Conservation (phyloP, 92 coral and sea anemone genomes). For the Pocillopora grandis region DNA sequence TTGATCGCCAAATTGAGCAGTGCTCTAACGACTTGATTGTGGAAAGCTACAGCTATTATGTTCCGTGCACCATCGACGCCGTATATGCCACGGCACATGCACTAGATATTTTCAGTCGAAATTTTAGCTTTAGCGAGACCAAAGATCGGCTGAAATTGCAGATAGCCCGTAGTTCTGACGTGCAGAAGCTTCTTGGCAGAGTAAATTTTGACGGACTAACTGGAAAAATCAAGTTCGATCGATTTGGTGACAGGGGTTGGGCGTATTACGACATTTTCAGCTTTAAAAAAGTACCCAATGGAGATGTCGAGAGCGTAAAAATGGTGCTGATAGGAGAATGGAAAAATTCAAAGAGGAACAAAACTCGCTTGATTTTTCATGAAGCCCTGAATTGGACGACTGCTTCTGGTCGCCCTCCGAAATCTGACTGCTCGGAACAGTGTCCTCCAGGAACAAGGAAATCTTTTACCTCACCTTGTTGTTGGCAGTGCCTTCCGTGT, state of each 20-base stretch:
- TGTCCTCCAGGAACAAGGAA: slow-evolving; percentile 36
- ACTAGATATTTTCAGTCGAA: background rate
- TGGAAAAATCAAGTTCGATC: background rate
- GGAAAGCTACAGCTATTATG: background rate
- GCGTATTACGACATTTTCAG: background rate
- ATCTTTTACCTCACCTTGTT: slow-evolving; percentile 28
- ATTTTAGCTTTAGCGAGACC: background rate
- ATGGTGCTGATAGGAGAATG: background rate
- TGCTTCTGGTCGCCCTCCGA: background rate
- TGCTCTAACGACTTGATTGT: background rate
- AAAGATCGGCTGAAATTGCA: no score
- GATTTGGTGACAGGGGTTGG: background rate
- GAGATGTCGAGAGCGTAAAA: background rate
- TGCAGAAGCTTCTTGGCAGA: background rate
- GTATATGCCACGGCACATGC: background rate
- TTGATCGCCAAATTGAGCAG: background rate
- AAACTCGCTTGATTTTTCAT: background rate
- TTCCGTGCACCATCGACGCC: background rate
- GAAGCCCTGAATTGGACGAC: background rate
- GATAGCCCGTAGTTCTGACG: background rate
- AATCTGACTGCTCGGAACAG: background rate
- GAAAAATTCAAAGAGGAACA: background rate
- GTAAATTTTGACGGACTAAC: background rate
- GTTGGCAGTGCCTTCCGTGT: slow-evolving; percentile 50
- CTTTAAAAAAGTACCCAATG: background rate